Evolutionary conservation across 1,140 invertebrate genomes (phyloP).

Genomic region (Carcinoscorpius rotundicauda): DNA sequence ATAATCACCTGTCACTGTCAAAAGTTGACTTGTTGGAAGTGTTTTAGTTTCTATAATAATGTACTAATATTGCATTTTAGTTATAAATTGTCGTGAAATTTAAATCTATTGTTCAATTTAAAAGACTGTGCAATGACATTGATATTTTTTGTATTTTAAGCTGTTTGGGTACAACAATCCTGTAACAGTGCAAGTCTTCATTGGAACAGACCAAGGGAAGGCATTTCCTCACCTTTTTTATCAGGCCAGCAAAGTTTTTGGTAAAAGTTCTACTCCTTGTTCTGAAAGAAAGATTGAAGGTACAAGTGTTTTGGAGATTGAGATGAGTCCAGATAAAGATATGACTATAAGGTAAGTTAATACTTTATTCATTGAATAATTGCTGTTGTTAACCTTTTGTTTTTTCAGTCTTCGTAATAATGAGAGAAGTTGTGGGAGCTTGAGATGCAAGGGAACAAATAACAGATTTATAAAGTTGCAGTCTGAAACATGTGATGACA

Average conservation of each 20-base stretch:
- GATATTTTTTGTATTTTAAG: constrained; percentile 32
- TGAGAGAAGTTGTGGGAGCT: too few relatives aligned
- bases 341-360: constrained; percentile 61
- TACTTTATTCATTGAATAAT: not conserved
- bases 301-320: constrained; percentile 84
- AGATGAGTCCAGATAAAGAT: constrained; percentile 72
- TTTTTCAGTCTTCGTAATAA: too few relatives aligned
- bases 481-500: too few relatives aligned
- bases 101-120: too few relatives aligned
- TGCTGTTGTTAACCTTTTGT: too few relatives aligned
- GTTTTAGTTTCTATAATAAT: too few relatives aligned
- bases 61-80: too few relatives aligned
- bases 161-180: constrained; percentile 73
- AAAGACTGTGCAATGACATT: not conserved
- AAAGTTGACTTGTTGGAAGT: too few relatives aligned
- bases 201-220: constrained; percentile 75
- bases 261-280: constrained; percentile 91
- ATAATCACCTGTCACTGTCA: too few relatives aligned
- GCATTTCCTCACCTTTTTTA: constrained; percentile 89
- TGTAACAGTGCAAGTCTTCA: constrained; percentile 78
- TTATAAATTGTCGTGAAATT: too few relatives aligned
- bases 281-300: constrained; percentile 77
- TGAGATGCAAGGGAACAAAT: too few relatives aligned
- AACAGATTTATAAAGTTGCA: too few relatives aligned
- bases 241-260: constrained; percentile 56